Percentiles rank a stretch among this genome's conserved stretches.
Conservation (phyloP, 2,113 vertebrate genomes). For the Diphyllodes magnificus region DNA sequence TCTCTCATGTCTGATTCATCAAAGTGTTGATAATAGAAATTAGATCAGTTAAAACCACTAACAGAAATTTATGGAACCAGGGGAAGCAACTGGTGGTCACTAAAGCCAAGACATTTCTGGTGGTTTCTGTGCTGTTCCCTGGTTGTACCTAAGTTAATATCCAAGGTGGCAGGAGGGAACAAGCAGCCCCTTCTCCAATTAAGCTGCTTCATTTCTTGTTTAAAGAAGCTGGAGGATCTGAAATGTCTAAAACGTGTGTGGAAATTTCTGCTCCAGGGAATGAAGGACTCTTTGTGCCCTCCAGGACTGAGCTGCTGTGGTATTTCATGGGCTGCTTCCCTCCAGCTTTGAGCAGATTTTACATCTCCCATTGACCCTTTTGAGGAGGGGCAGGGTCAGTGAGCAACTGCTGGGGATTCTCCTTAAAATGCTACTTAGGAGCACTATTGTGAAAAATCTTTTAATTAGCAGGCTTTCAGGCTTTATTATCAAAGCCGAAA, state of each 20-base stretch:
- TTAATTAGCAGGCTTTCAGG: constrained; percentile 68
- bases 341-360: neutral
- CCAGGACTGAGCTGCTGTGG: neutral
- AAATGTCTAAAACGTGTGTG: constrained; percentile 8
- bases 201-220: constrained; percentile 58
- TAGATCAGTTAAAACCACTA: neutral
- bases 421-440: constrained; percentile 59
- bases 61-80: neutral
- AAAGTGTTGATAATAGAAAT: neutral
- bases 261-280: constrained; percentile 18
- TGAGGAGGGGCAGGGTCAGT: neutral
- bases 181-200: neutral
- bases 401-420: constrained; percentile 2
- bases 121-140: neutral
- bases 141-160: neutral
- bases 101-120: neutral
- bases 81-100: neutral
- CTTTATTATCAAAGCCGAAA: constrained; percentile 65
- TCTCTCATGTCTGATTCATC: neutral
- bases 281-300: constrained; percentile 51
- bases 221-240: constrained; percentile 11
- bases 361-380: neutral
- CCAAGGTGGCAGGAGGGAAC: neutral
- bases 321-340: constrained; percentile 9
- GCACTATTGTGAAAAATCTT: constrained; percentile 47